These are phyloP conservation scores for Drosophila yakuba DNA, from an alignment of 1,140 invertebrate species.

Conservation along the genomic window DNA sequence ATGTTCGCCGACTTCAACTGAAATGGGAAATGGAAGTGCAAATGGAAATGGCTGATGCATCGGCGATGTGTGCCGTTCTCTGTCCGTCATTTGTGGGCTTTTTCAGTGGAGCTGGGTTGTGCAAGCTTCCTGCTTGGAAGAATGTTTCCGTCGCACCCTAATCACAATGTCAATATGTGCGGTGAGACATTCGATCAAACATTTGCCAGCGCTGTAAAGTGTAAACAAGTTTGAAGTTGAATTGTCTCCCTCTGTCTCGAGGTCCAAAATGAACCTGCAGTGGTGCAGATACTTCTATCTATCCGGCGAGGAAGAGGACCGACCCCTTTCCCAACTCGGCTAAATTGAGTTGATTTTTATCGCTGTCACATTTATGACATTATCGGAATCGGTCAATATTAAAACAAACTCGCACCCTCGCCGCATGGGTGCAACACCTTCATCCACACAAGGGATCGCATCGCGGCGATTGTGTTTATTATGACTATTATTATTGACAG, in stretches of 20 bases:
- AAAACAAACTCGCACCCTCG: conserved; percentile 42
- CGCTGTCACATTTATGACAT: conserved; percentile 83
- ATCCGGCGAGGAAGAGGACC: not conserved
- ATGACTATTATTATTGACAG: conserved; percentile 76
- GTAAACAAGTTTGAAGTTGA: conserved; percentile 60
- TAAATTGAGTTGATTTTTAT: conserved; percentile 76
- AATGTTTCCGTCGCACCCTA: conserved; percentile 65
- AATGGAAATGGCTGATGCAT: conserved; percentile 37
- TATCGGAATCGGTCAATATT: conserved; percentile 73
- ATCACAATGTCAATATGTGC: conserved; percentile 67
- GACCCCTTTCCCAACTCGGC: not conserved
- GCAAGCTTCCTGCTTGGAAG: conserved; percentile 49
- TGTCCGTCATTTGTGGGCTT: conserved; percentile 22
- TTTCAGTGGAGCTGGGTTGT: conserved; percentile 1
- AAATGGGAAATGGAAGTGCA: conserved; percentile 41
- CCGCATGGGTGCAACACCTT: conserved; percentile 54
- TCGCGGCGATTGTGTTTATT: conserved; percentile 63
- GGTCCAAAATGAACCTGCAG: conserved; percentile 48
- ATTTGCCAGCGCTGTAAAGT: conserved; percentile 68
- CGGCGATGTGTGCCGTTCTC: conserved; percentile 10
- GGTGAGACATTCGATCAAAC: conserved; percentile 49
- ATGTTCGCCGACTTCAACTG: conserved; percentile 16
- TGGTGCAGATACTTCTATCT: too few relatives aligned
- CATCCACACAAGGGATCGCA: conserved; percentile 27
- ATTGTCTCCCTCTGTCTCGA: conserved; percentile 19